Evolutionary conservation across 2,797 vertebrate species (phyloP).

Genomic region (Cuculus canorus): DNA sequence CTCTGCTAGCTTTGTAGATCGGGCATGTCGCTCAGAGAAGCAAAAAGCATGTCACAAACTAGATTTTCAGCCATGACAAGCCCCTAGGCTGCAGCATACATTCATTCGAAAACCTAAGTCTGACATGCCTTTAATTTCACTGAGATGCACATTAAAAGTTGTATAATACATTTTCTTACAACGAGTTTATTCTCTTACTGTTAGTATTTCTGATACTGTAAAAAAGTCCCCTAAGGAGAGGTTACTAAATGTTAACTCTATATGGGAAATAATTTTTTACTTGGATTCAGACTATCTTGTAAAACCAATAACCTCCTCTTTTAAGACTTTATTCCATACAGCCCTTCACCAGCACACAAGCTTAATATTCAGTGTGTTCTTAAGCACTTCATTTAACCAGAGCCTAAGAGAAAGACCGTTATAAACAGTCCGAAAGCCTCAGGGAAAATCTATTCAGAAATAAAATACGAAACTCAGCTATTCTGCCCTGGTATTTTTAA

Average conservation of each 20-base stretch:
- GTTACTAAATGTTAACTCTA: not conserved
- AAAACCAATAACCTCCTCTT: not conserved
- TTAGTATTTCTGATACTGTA: not conserved
- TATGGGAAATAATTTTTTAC: not conserved
- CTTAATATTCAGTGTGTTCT: not conserved
- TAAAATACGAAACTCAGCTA: not conserved
- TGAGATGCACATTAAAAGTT: constrained; percentile 2
- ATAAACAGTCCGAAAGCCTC: not conserved
- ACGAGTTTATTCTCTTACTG: not conserved
- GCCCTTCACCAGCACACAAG: not conserved
- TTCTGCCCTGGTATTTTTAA: not conserved
- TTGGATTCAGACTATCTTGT: not conserved
- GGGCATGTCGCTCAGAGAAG: constrained; percentile 20
- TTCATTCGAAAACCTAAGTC: constrained; percentile 12
- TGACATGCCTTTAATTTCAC: constrained; percentile 63
- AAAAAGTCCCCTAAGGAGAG: not conserved
- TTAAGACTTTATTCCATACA: not conserved
- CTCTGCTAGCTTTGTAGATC: not conserved
- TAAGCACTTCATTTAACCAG: not conserved
- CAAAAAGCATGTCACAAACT: constrained; percentile 47
- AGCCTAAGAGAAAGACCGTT: not conserved
- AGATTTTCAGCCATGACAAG: constrained; percentile 44
- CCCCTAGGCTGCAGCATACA: not conserved
- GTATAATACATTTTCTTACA: constrained; percentile 20
- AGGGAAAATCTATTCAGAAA: not conserved